These are phyloP conservation scores for Caracal caracal DNA, from an alignment of 2,113 vertebrate genomes.

Conservation along the genomic window DNA sequence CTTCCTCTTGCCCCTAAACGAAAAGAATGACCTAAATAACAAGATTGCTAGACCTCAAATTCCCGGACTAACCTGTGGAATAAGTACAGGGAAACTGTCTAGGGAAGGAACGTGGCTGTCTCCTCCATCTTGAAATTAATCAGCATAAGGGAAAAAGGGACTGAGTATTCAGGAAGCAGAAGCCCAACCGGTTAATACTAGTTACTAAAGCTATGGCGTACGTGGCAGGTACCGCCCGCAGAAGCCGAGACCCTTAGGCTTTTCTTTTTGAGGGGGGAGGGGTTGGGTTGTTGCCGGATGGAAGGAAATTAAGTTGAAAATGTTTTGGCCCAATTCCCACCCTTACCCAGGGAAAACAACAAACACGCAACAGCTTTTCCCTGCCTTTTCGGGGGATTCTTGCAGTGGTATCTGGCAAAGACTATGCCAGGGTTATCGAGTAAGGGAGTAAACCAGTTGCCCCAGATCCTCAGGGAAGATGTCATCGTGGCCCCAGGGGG, in stretches of 20 bases:
- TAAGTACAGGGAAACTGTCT: constrained; percentile 79
- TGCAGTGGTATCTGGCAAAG: not conserved
- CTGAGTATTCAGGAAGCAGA: constrained; percentile 80
- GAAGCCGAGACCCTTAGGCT: constrained; percentile 69
- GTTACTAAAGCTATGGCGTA: constrained; percentile 77
- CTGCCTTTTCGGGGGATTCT: constrained; percentile 7
- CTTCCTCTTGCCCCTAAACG: not conserved
- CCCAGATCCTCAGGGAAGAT: constrained; percentile 48
- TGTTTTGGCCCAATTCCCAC: constrained; percentile 63
- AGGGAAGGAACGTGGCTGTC: constrained; percentile 78
- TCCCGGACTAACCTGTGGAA: constrained; percentile 78
- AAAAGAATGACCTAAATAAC: constrained; percentile 59
- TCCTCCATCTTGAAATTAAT: constrained; percentile 80
- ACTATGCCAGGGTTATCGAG: constrained; percentile 1
- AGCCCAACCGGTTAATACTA: constrained; percentile 83
- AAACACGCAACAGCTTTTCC: constrained; percentile 46
- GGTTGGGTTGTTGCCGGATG: not conserved
- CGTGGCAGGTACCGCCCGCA: constrained; percentile 81
- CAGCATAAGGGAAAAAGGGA: constrained; percentile 66
- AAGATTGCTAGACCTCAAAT: constrained; percentile 50
- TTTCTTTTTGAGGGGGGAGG: constrained; percentile 39
- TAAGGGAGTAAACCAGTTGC: constrained; percentile 34
- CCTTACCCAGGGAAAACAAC: constrained; percentile 28
- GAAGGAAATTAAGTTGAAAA: constrained; percentile 71
- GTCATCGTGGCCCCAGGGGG: constrained; percentile 59